Percentiles rank a stretch among this genome's conserved stretches.
phyloP scores from a whole-genome alignment of 2,888 invertebrate genomes.

The Megastigmus dorsalis region DNA sequence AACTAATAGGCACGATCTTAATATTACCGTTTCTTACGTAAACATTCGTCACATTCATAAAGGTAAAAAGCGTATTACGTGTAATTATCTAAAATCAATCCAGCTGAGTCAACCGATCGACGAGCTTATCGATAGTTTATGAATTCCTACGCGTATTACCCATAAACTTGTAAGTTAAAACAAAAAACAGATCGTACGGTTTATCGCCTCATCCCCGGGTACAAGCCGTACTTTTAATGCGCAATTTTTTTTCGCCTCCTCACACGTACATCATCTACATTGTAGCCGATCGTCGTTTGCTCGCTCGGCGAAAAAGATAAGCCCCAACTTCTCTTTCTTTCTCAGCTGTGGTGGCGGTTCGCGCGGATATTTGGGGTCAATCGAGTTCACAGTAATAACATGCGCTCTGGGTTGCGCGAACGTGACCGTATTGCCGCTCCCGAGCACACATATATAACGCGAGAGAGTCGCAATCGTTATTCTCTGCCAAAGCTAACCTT shows the following conservation, averaged over 20 bases:
- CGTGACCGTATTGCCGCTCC: constrained; percentile 26
- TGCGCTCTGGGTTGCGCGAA: constrained; percentile 19
- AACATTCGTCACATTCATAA: no score
- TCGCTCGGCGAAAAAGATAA: constrained; percentile 5
- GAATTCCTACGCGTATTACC: no score
- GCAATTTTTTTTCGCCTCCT: background rate
- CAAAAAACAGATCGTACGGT: no score
- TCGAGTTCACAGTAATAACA: constrained; percentile 41
- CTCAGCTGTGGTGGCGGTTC: background rate
- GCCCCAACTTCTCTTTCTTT: constrained; percentile 12
- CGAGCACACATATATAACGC: background rate
- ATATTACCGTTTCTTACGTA: no score
- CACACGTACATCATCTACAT: background rate
- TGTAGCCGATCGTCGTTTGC: background rate
- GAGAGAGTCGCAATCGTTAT: constrained; percentile 22
- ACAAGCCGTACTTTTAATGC: no score
- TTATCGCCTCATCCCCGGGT: no score
- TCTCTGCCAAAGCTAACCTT: constrained; percentile 28
- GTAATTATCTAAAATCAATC: no score
- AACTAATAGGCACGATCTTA: no score
- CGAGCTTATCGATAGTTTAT: no score
- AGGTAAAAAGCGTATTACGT: no score
- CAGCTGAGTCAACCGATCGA: no score
- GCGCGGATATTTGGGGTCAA: constrained; percentile 32
- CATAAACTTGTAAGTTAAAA: no score